Evolutionary conservation across 2,888 invertebrate genomes (phyloP), one percentile per base, ranked within the genome.

Genomic region (Pycnomerus fuliginosus): DNA sequence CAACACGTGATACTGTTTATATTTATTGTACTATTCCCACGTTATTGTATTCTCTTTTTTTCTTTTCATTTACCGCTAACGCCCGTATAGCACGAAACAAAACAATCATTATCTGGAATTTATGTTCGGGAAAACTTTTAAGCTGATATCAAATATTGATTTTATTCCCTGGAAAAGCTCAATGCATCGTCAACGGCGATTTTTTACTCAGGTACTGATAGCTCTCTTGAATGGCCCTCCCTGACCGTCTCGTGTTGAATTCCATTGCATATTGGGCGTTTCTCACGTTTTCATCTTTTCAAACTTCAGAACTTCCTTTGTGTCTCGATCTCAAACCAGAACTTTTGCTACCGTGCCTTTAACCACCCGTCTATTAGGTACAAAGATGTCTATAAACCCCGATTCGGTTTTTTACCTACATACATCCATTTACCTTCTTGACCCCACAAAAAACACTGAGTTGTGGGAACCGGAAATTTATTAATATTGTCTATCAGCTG

Each of bases 221-320:
- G 14, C 10, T 15, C 23, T 20, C 12, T 14, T 15, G 22, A 10
- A 16, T 20, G 16, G 16, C 16, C 20, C 15, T 42, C 45, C 46
- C 43, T 50, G 45, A 53, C 55, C 43, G 53, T 48, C 52, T 56
- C 54, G 42, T 47, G 53, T n/a, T n/a, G n/a, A 58, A 60, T 62
- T 61, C 60, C 54, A 48, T 41, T 47, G 58, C 60, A 58, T 56
- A 47, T 52, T 58, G 53, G 53, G 53, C 58, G 56, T 60, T 62
- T 63, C 63, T 61, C 63, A 62, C 61, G 61, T 59, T 60, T 55
- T 58, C 61, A 58, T 60, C 62, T 61, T 61, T 61, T 62, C 58
- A 62, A 61, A 57, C 56, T 55, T 50, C n/a, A 52, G 53, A 48
- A 42, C 56, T 44, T 55, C 56, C 52, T 60, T 61, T 62, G 60